Conservation (phyloP, 2,797 vertebrate genomes). For the Prunella strophiata region DNA sequence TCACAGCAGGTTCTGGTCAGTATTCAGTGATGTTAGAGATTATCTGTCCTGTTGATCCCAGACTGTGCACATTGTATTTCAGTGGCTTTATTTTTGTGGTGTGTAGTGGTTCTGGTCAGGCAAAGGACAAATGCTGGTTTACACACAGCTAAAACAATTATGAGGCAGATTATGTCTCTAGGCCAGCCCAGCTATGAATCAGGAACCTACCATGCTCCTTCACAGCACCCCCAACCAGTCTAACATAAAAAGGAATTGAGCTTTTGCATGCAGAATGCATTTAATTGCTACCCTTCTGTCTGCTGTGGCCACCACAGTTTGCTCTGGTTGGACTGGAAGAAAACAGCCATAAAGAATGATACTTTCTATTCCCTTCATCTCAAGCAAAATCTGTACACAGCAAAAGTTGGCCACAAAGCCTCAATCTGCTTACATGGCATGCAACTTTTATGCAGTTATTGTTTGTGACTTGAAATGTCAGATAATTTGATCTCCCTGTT, state of each 20-base stretch:
- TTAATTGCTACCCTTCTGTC: background rate
- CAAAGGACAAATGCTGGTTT: background rate
- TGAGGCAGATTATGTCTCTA: background rate
- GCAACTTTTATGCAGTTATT: background rate
- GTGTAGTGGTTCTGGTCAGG: background rate
- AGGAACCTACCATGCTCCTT: background rate
- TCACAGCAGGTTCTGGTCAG: background rate
- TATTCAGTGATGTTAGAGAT: background rate
- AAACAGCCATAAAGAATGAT: background rate
- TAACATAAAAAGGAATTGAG: background rate
- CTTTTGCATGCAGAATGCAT: background rate
- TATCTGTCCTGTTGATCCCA: background rate
- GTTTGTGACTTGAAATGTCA: background rate
- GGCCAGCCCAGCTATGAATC: background rate
- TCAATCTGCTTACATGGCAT: background rate
- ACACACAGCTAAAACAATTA: rapidly evolving
- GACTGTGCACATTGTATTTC: background rate
- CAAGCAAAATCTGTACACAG: background rate
- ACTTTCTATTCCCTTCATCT: background rate
- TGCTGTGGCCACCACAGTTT: background rate
- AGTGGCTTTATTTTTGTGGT: rapidly evolving
- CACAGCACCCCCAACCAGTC: background rate
- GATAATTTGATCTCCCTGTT: background rate
- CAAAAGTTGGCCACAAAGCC: background rate
- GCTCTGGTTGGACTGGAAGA: background rate